A percentile compares a stretch with the other conserved stretches of the same genome.
These are phyloP conservation scores for Arrhamphus sclerolepis DNA, from an alignment of 2,797 vertebrate genomes.

Conservation along the genomic window DNA sequence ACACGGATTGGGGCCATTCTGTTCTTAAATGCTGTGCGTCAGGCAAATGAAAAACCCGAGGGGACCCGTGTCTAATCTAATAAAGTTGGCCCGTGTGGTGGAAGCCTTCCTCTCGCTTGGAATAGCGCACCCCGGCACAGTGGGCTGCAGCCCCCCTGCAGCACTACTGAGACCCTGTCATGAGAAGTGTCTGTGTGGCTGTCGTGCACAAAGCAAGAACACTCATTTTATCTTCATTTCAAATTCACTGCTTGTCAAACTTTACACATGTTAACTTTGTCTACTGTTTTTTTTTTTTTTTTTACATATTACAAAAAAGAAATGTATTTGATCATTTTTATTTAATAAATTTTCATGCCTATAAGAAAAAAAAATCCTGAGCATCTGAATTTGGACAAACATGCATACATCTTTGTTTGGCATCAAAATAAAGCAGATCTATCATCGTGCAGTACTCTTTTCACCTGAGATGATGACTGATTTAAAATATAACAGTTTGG, in stretches of 20 bases:
- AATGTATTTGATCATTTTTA: no score
- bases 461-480: conserved; percentile 29
- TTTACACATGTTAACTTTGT: background rate
- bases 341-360: no score
- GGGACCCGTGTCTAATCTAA: conserved; percentile 79
- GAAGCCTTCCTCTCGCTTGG: conserved; percentile 65
- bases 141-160: conserved; percentile 29
- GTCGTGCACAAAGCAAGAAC: conserved; percentile 21
- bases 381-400: no score
- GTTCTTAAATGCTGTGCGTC: conserved; percentile 84
- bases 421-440: background rate
- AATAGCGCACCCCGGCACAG: conserved; percentile 60
- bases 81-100: conserved; percentile 70
- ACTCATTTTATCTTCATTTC: conserved; percentile 37
- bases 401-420: background rate
- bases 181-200: conserved; percentile 23
- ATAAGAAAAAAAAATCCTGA: no score
- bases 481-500: conserved; percentile 48
- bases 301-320: no score
- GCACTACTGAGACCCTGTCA: conserved; percentile 33
- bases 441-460: conserved; percentile 2
- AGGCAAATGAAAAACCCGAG: conserved; percentile 78
- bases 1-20: conserved; percentile 64
- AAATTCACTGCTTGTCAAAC: conserved; percentile 32
- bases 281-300: no score